These are phyloP conservation scores for Peromyscus melanophrys DNA, from an alignment of 2,797 vertebrate species.

Conservation along the genomic window DNA sequence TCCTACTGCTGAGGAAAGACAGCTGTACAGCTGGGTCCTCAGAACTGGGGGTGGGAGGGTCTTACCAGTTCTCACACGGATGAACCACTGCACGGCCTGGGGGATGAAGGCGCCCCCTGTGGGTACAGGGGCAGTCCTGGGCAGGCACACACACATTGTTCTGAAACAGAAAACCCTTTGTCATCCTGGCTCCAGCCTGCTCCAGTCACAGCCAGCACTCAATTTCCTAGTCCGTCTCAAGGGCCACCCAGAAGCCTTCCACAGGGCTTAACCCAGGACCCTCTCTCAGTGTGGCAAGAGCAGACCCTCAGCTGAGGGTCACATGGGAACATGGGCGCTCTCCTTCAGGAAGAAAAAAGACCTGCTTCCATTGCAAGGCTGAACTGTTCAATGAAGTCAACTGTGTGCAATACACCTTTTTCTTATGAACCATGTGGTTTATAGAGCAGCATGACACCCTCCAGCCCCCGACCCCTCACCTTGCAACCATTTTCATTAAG, in stretches of 20 bases:
- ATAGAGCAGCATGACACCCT: neutral
- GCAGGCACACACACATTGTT: slow-evolving; percentile 90
- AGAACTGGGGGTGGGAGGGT: neutral
- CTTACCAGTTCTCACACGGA: slow-evolving; percentile 94
- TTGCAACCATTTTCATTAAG: neutral
- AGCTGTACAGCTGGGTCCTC: neutral
- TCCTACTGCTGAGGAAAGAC: neutral
- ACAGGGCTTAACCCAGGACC: neutral
- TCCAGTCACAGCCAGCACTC: neutral
- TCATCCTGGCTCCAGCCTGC: neutral
- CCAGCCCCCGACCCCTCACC: neutral
- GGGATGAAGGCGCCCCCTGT: slow-evolving; percentile 87
- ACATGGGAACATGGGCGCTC: fast-evolving
- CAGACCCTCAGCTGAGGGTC: no score
- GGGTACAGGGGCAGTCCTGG: slow-evolving; percentile 91
- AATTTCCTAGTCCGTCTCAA: neutral
- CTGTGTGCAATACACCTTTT: neutral
- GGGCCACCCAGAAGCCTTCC: neutral
- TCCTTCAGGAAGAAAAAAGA: slow-evolving; percentile 9
- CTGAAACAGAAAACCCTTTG: slow-evolving; percentile 81
- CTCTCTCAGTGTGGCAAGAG: neutral
- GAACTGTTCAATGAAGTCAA: neutral
- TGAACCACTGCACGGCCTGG: slow-evolving; percentile 88
- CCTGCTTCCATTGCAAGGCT: neutral
- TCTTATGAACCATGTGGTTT: fast-evolving